Evolutionary conservation across 2,113 vertebrate species (phyloP), one percentile per base, ranked within the genome.

Genomic region (Regulus satrapa): DNA sequence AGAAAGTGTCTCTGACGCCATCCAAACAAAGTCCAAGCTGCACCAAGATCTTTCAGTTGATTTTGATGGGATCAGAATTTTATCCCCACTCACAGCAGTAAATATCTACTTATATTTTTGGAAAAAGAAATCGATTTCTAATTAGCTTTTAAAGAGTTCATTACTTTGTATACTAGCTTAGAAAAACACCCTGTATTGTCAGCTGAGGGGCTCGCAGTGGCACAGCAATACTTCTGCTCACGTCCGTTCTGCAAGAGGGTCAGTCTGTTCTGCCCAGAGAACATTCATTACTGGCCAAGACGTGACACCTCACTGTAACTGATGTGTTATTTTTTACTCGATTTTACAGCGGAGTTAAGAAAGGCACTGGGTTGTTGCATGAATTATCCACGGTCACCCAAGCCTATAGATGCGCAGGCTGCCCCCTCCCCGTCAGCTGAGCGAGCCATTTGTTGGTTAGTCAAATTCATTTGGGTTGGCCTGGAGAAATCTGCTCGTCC

Each of bases 401-500:
- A 72, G 41, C 75, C 59, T 48, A 8, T 12, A 40, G 86, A 69
- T 15, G 21, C 25, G 72, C 69, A 58, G 82, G 59, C 90, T 67
- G 85, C 43, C 78, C 86, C 69, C 78, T 88, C 58, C 58, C 74
- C 1, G 2, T 45, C 17, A 59, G 71, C 74, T 1, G 1, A 79
- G 75, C 1, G 6, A 89, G 43, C 81, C 94, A 41, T 95, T 95
- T 94, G 93, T 89, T 92, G 92, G 87, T 83, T 90, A 95, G 83
- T 89, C 91, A 94, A 46, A 95, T 89, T 66, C 93, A 88, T 76
- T 90, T 93, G 1, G 43, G 88, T 83, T 77, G 85, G 75, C 90
- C 90, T 93, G 82, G 88, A 93, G 72, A 96, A 95, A 96, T 92
- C 92, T 96, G 96, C 92, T 94, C 58, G 88, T 77, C 55, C 4